Base-by-base conservation (phyloP, 2,797 vertebrate genomes). In the Tolypeutes matacus region DNA sequence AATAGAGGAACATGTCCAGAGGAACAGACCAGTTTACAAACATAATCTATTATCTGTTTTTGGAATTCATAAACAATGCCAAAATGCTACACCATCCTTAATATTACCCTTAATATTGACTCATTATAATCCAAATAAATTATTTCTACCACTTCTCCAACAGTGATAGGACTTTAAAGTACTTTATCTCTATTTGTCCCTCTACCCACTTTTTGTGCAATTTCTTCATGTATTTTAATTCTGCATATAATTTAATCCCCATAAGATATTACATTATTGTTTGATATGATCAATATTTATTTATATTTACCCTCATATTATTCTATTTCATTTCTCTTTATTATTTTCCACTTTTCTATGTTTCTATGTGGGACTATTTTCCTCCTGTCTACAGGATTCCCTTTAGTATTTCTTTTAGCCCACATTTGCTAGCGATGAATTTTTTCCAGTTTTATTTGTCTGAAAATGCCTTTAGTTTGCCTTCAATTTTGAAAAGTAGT, bases 251-350 rank as follows among this genome's bases (percentile, higher is more conserved):
- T 73, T 87, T 82, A 93, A 36, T 84, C 21, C 27, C 65, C 39
- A 76, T 20, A 89, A 69, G 31, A 76, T 21, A 84, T 60, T 77
- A 77, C 83, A 84, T 83, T 83, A 83, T 51, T 84, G 70, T n/a
- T 60, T 60, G 58, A 14, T 27, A 83, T 77, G 58, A 34, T 13
- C 7, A 51, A 76, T n/a, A 76, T 67, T 89, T 93, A 60, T 18
- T 81, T 56, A 73, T 25, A 76, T 83, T 49, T 77, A 67, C 10
- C 39, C 5, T 75, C 20, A 39, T 67, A 76, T 39, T 36, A 76
- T 60, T 14, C 11, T 49, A 67, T 77, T 93, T n/a, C 14, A 60
- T 76, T 69, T 82, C 36, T 69, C 60, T 76, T 77, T 77, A 69
- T 76, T 89, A 77, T 6, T 76, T 34, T 76, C n/a, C n/a, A 1